phyloP scores from a whole-genome alignment of 2,888 invertebrate species.

The Tillus elongatus region DNA sequence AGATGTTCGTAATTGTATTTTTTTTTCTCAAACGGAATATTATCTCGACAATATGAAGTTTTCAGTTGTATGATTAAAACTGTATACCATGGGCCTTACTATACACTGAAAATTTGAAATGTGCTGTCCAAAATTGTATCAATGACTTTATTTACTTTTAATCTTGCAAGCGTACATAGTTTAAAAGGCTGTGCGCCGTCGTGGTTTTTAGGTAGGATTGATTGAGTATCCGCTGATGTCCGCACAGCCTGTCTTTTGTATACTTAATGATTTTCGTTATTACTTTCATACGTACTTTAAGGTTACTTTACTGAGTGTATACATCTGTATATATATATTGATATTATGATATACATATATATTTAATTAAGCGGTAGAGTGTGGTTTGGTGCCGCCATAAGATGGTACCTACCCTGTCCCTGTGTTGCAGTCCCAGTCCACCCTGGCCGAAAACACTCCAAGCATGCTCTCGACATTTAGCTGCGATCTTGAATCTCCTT shows the following conservation, averaged over 20 bases:
- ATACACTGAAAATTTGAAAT: conserved; percentile 44
- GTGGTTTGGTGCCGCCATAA: conserved; percentile 41
- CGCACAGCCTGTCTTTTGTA: conserved; percentile 30
- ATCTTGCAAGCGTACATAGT: conserved; percentile 28
- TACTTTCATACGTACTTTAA: conserved; percentile 38
- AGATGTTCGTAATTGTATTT: conserved; percentile 35
- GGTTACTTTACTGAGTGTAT: conserved; percentile 41
- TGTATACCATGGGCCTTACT: conserved; percentile 48
- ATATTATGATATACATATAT: conserved; percentile 37
- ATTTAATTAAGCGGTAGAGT: conserved; percentile 40
- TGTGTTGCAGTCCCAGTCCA: conserved; percentile 37
- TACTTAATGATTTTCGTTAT: conserved; percentile 35
- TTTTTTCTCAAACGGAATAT: conserved; percentile 37
- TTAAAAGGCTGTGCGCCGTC: no score
- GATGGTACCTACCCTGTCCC: conserved; percentile 39
- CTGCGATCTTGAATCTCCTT: no score
- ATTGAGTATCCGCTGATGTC: conserved; percentile 12
- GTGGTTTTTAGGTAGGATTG: conserved; percentile 11
- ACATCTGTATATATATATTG: conserved; percentile 44
- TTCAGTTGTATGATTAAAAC: conserved; percentile 44
- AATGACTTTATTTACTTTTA: conserved; percentile 26
- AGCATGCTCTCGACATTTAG: no score
- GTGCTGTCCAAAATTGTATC: conserved; percentile 44
- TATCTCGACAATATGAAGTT: conserved; percentile 45
- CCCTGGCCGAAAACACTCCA: no score